phyloP scores from a whole-genome alignment of 2,113 vertebrate genomes.

The Anser cygnoides region DNA sequence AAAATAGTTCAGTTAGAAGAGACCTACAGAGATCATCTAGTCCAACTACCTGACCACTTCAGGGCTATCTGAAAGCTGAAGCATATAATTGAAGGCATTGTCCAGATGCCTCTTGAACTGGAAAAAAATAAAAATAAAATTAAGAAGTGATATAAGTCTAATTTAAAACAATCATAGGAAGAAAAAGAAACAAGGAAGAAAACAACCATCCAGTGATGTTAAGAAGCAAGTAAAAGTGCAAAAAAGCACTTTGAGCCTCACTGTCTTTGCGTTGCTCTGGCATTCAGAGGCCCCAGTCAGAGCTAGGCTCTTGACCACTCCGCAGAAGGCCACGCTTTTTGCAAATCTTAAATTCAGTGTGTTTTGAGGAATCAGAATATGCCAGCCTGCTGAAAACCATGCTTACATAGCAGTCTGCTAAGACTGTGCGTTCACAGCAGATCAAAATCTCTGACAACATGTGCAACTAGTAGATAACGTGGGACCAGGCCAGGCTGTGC shows the following conservation, averaged over 20 bases:
- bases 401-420: fast-evolving
- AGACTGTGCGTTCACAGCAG: background rate
- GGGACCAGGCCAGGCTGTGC: background rate
- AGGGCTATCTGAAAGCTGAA: background rate
- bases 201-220: background rate
- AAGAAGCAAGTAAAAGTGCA: background rate
- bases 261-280: background rate
- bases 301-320: background rate
- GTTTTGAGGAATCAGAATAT: background rate
- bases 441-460: background rate
- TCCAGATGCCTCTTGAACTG: background rate
- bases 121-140: background rate
- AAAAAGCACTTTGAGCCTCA: background rate
- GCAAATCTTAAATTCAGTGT: background rate
- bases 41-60: background rate
- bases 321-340: background rate
- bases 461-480: background rate
- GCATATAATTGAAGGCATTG: background rate
- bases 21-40: background rate
- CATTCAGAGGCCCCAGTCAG: background rate
- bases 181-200: background rate
- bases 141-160: background rate
- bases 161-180: background rate
- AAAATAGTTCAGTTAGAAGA: background rate
- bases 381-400: background rate